These are phyloP conservation scores for Lutjanus erythropterus DNA, from an alignment of 2,113 vertebrate genomes.

Conservation along the genomic window DNA sequence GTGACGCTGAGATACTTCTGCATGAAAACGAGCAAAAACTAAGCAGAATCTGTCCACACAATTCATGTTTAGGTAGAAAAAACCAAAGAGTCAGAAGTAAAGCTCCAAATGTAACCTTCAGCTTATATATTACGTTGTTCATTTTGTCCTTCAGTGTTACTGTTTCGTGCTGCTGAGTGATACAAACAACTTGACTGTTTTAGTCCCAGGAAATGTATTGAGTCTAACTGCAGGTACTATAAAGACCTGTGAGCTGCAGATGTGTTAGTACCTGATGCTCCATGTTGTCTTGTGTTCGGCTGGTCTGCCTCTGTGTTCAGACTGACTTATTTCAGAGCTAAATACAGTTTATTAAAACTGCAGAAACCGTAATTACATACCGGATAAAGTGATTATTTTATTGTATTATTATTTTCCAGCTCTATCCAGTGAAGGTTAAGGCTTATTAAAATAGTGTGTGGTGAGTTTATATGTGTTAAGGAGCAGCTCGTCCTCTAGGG, in stretches of 20 bases:
- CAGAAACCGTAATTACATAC: not conserved
- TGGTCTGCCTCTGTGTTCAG: not conserved
- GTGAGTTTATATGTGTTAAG: not conserved
- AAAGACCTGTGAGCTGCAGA: not conserved
- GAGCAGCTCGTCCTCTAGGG: not conserved
- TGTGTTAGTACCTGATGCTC: not conserved
- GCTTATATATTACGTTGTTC: not conserved
- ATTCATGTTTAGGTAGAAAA: not conserved
- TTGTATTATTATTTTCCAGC: not conserved
- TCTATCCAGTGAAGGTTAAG: not conserved
- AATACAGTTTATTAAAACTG: not conserved
- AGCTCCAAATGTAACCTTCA: not conserved
- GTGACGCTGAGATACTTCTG: not conserved
- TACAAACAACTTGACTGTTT: not conserved
- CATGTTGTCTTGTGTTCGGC: not conserved
- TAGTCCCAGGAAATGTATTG: not conserved
- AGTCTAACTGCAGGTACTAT: not conserved
- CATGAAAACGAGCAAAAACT: slow-evolving; percentile 9
- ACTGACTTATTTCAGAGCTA: not conserved
- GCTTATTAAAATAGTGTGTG: not conserved
- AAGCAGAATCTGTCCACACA: not conserved
- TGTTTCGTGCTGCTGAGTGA: not conserved
- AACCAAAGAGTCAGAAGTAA: slow-evolving; percentile 15
- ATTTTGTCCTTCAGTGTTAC: not conserved
- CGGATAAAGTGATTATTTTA: not conserved